Evolutionary conservation across 1,140 invertebrate genomes (phyloP).

Genomic region (Ylistrum balloti): DNA sequence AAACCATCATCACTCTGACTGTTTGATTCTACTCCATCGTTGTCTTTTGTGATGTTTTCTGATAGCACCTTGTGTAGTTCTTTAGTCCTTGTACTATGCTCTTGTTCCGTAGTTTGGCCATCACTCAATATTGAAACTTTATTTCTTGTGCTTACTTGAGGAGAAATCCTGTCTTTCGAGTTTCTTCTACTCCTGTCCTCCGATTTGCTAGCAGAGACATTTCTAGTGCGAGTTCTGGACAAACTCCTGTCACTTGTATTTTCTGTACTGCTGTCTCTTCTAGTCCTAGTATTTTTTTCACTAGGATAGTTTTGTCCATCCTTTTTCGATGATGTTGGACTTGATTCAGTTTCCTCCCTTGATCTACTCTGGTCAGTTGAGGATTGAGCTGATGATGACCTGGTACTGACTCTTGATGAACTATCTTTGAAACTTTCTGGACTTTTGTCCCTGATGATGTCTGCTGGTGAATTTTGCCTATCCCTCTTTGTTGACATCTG

Average conservation of each 20-base stretch:
- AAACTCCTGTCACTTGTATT: slow-evolving; percentile 41
- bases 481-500: neutral
- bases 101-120: neutral
- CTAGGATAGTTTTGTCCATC: neutral
- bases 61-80: neutral
- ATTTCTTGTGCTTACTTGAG: neutral
- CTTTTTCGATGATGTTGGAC: neutral
- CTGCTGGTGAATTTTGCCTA: neutral
- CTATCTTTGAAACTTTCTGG: neutral
- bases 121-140: neutral
- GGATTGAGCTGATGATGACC: neutral
- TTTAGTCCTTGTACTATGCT: neutral
- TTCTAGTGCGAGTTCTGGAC: neutral
- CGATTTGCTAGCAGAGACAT: neutral
- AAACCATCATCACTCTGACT: neutral
- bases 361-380: slow-evolving; percentile 7
- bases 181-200: neutral
- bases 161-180: neutral
- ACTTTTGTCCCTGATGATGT: neutral
- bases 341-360: neutral
- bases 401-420: slow-evolving; percentile 2
- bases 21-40: neutral
- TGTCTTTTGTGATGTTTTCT: neutral
- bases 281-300: neutral
- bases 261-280: slow-evolving; percentile 32